Percentiles rank a stretch among this genome's conserved stretches.
These are phyloP conservation scores for Ditylenchus weischeri DNA, from an alignment of 2,888 invertebrate species.

Conservation along the genomic window DNA sequence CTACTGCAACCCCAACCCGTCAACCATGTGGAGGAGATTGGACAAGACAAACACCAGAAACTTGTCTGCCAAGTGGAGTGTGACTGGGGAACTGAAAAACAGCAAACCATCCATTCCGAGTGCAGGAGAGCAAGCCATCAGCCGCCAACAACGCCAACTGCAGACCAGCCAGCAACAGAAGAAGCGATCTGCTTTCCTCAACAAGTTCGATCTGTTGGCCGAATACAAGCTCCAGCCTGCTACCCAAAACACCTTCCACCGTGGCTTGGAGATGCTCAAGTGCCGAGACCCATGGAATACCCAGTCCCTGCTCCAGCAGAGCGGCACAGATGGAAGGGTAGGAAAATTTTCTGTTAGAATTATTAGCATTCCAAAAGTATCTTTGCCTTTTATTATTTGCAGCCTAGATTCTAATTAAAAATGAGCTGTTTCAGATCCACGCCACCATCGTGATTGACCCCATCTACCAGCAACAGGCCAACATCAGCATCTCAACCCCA, in stretches of 20 bases:
- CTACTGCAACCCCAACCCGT: constrained; percentile 38
- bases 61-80: constrained; percentile 23
- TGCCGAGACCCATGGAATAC: constrained; percentile 40
- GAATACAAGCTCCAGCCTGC: constrained; percentile 38
- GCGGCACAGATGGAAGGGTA: constrained; percentile 25
- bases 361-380: neutral
- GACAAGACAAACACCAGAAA: constrained; percentile 23
- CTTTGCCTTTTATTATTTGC: neutral
- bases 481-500: constrained; percentile 48
- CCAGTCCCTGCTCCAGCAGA: constrained; percentile 22
- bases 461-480: constrained; percentile 38
- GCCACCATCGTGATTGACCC: constrained; percentile 50
- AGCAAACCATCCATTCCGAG: constrained; percentile 17
- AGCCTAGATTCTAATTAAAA: no score
- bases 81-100: constrained; percentile 27
- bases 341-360: neutral
- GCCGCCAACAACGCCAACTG: constrained; percentile 6
- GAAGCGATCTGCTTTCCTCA: constrained; percentile 47
- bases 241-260: constrained; percentile 32
- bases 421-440: constrained; percentile 20
- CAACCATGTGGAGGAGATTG: constrained; percentile 20
- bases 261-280: constrained; percentile 43
- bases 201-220: constrained; percentile 48
- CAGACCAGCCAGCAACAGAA: constrained; percentile 13
- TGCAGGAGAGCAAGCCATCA: constrained; percentile 30